Evolutionary conservation across 2,113 vertebrate species (phyloP), one percentile per base, ranked within the genome.

Genomic region (Laticauda colubrina): DNA sequence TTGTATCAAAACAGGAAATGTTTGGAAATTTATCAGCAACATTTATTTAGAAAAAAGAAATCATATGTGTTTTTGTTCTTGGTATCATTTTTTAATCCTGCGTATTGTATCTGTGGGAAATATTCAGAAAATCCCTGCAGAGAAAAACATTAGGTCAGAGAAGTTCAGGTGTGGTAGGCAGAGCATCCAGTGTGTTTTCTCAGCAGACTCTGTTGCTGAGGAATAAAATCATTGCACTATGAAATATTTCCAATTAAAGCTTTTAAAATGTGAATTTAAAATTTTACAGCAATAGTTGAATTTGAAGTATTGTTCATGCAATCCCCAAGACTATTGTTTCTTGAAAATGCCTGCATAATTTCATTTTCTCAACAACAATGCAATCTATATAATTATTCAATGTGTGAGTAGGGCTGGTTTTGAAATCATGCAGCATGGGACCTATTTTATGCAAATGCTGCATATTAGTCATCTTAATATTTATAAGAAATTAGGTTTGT

Each of bases 381-480:
- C 91, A 92, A 94, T 48, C 24, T 94, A 24, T 90, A 85, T 92
- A 96, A 95, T 94, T 96, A 94, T 91, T 89, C 90, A 1, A 5
- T 8, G 0, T 81, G 91, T 93, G 51, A 96, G 64, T 87, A 89
- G 92, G 10, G 91, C 3, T 93, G 89, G 85, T 85, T 95, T 90
- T 95, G 93, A 95, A 95, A 91, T 91, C 93, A 94, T 87, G 91
- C 85, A 95, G 92, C 91, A 93, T 53, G 69, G 95, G 94, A 96
- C 92, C 95, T 91, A 85, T 95, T 96, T 96, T 95, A 96, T 90
- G 90, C 95, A 95, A 94, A 95, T 64, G 87, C 64, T 92, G 29
- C 87, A 87, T 55, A 95, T 96, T 95, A 96, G 96, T 96, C 92
- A 93, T 94, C 94, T 96, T 96, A 96, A 87, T 94, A 89, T 92